Evolutionary conservation across 2,797 vertebrate species (phyloP).

Genomic region (Gallinago stenura): DNA sequence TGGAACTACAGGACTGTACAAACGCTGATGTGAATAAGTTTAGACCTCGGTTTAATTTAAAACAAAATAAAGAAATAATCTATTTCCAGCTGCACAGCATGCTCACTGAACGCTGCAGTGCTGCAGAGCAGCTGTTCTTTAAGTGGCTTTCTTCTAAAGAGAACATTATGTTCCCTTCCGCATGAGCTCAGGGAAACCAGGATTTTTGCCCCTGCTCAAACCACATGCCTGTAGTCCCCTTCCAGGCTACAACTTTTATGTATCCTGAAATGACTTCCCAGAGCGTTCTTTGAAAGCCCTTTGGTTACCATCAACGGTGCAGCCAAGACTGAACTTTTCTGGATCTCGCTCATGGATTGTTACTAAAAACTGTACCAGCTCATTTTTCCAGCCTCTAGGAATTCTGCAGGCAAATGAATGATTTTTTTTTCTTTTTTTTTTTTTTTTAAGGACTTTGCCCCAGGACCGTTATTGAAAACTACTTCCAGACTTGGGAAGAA

Average conservation of each 20-base stretch:
- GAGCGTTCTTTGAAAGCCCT: not conserved
- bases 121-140: conserved; percentile 25
- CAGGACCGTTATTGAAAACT: not conserved
- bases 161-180: conserved; percentile 35
- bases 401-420: not conserved
- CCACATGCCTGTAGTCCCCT: conserved; percentile 13
- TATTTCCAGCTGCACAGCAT: conserved; percentile 4
- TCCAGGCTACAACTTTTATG: not conserved
- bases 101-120: not conserved
- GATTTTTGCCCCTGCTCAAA: conserved; percentile 29
- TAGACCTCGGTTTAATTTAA: not conserved
- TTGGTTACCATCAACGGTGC: not conserved
- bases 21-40: not conserved
- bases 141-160: not conserved
- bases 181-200: not conserved
- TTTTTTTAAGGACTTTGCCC: not conserved
- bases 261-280: conserved; percentile 59
- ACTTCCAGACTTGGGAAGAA: not conserved
- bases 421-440: too few relatives aligned
- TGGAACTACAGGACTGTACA: not conserved
- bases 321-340: conserved; percentile 32
- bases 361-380: conserved; percentile 27
- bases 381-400: conserved; percentile 13
- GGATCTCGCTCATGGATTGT: not conserved
- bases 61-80: not conserved